A percentile compares a stretch with the other conserved stretches of the same genome.
phyloP scores from a whole-genome alignment of 2,113 vertebrate species.

The Patagioenas fasciata region DNA sequence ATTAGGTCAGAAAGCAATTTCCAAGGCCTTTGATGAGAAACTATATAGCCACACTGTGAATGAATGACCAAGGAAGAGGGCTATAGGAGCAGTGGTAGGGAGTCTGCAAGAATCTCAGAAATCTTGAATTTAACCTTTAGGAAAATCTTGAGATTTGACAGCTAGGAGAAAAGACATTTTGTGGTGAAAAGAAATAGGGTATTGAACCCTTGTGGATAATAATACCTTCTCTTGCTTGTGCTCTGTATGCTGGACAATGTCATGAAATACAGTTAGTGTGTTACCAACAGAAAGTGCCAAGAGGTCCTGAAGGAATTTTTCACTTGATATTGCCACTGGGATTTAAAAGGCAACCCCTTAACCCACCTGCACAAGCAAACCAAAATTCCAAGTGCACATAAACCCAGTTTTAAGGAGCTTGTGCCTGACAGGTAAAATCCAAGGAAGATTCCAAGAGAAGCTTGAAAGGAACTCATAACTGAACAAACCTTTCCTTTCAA shows the following conservation, averaged over 20 bases:
- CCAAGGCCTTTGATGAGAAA: neutral
- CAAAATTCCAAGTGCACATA: neutral
- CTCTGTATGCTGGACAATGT: neutral
- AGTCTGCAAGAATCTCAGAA: neutral
- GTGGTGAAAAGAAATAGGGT: neutral
- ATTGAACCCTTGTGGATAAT: neutral
- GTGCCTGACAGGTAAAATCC: neutral
- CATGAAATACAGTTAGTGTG: neutral
- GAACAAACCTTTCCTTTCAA: neutral
- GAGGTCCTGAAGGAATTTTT: neutral
- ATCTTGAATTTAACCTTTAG: neutral
- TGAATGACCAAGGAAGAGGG: neutral
- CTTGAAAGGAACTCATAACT: neutral
- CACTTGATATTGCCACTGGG: neutral
- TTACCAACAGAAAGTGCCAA: neutral
- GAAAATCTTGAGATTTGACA: conserved; percentile 10
- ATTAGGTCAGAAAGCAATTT: neutral
- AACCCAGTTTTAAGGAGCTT: neutral
- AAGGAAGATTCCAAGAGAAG: conserved; percentile 1
- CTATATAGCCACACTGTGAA: neutral
- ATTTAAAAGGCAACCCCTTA: neutral
- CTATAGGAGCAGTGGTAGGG: neutral
- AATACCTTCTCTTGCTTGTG: neutral
- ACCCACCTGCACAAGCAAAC: neutral
- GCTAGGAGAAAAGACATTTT: neutral